Evolutionary conservation across 2,797 vertebrate genomes (phyloP).

Genomic region (Enteromius radiatus): DNA sequence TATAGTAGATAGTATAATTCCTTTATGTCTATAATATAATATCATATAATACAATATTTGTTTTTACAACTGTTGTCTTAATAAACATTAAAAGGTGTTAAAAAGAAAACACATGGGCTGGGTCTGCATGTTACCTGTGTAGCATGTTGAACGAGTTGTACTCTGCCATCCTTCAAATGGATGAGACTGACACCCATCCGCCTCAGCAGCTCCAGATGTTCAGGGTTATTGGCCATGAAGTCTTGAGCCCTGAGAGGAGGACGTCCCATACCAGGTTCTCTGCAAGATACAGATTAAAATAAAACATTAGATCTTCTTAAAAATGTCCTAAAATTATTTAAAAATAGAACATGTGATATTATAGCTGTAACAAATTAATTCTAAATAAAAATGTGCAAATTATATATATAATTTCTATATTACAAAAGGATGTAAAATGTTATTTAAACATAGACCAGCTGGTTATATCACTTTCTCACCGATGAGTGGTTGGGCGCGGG

Average conservation of each 20-base stretch:
- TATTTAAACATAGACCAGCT: neutral
- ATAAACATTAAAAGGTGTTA: neutral
- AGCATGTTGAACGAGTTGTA: slow-evolving; percentile 97
- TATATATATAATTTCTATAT: neutral
- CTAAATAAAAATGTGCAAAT: neutral
- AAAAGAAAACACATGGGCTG: neutral
- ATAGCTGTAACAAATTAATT: neutral
- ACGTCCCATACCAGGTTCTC: slow-evolving; percentile 79
- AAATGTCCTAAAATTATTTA: neutral
- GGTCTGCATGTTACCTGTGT: slow-evolving; percentile 82
- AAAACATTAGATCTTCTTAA: neutral
- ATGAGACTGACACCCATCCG: slow-evolving; percentile 98
- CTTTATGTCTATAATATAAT: neutral
- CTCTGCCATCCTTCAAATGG: slow-evolving; percentile 96
- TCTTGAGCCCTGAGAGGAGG: slow-evolving; percentile 94
- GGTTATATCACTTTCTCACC: slow-evolving; percentile 69
- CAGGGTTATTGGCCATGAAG: slow-evolving; percentile 98
- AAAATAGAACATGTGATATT: neutral
- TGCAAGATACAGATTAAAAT: slow-evolving; percentile 48
- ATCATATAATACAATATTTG: neutral
- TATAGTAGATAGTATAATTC: neutral
- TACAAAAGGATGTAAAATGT: neutral
- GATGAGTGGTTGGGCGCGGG: slow-evolving; percentile 83
- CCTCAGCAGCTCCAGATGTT: slow-evolving; percentile 95
- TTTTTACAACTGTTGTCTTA: too few relatives aligned